Base-by-base conservation (phyloP, 2,888 invertebrate species). In the Zelleria hepariella region DNA sequence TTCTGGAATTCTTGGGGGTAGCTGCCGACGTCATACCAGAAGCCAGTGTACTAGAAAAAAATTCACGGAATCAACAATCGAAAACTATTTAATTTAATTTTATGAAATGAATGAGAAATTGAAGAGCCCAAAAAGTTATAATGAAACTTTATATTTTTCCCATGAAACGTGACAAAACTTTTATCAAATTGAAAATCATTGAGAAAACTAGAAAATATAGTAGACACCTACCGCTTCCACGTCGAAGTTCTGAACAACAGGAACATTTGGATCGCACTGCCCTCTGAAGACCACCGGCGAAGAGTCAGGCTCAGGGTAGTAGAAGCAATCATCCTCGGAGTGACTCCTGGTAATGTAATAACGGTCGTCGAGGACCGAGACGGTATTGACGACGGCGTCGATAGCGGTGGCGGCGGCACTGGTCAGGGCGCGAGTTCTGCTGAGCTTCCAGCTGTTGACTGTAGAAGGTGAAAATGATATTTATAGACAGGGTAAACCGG, bases 361-460 rank as follows among this genome's bases (percentile, higher is more conserved):
- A 5, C 65, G 66, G 23, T 76, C 67, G 52, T 76, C 67, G 0
- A 83, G 67, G 0, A 81, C 80, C n/a, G 71, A 66, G 8, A 77
- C 67, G 5, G 58, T 61, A 2, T 67, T 60, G 1, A 81, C 71
- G 0, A 71, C 68, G 7, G 58, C 62, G 57, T 75, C 67, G 20
- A 82, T 82, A 0, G 66, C 68, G 2, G 55, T 55, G 6, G 60
- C 62, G 0, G 75, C 72, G 0, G 58, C 49, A 4, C 60, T 3
- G 0, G 71, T 63, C 7, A 81, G 65, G 24, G 64, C 59, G 32
- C 67, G 74, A 0, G 73, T 67, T 21, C 78, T 73, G 61, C 84
- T 82, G 0, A 86, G 65, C 62, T 84, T 84, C 85, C 85, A 85
- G 58, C 82, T 81, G 65, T 64, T 67, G 4, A 75, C 75, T 74